Evolutionary conservation across 2,113 vertebrate species (phyloP).

Genomic region (Seriola quinqueradiata): DNA sequence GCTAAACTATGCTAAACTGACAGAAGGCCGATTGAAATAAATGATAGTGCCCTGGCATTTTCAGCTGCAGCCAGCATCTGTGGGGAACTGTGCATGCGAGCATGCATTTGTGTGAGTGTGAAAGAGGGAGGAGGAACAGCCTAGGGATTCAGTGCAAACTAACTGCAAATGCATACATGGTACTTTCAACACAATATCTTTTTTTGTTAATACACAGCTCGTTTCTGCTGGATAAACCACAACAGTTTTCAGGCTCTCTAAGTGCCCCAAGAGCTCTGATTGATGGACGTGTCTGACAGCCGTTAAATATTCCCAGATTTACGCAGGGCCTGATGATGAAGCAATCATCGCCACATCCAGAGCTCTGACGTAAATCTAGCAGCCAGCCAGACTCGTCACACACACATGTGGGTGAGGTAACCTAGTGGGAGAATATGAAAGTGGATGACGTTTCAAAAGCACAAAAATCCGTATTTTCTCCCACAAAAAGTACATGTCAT

Average conservation of each 20-base stretch:
- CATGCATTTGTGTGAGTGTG: not conserved
- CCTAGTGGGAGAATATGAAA: not conserved
- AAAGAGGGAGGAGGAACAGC: not conserved
- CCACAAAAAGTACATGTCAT: not conserved
- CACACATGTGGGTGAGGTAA: not conserved
- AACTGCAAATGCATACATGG: no score
- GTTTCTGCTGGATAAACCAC: conserved; percentile 22
- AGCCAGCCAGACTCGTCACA: conserved; percentile 13
- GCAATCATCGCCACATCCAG: conserved; percentile 53
- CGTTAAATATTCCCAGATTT: conserved; percentile 62
- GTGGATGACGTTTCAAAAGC: not conserved
- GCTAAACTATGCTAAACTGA: conserved; percentile 73
- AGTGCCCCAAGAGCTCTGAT: conserved; percentile 30
- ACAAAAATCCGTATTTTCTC: not conserved
- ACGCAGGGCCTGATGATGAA: conserved; percentile 55
- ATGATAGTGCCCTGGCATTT: conserved; percentile 58
- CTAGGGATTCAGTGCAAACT: not conserved
- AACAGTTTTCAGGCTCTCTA: conserved; percentile 11
- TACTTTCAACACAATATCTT: not conserved
- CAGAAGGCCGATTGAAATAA: conserved; percentile 74
- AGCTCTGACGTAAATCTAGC: conserved; percentile 57
- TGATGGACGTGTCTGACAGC: conserved; percentile 63
- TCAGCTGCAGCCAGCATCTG: conserved; percentile 54
- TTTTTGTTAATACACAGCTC: not conserved
- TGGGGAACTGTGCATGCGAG: conserved; percentile 8